Percentiles rank a stretch among this genome's conserved stretches.
Conservation (phyloP, 2,113 vertebrate species). For the Actinemys pallida region DNA sequence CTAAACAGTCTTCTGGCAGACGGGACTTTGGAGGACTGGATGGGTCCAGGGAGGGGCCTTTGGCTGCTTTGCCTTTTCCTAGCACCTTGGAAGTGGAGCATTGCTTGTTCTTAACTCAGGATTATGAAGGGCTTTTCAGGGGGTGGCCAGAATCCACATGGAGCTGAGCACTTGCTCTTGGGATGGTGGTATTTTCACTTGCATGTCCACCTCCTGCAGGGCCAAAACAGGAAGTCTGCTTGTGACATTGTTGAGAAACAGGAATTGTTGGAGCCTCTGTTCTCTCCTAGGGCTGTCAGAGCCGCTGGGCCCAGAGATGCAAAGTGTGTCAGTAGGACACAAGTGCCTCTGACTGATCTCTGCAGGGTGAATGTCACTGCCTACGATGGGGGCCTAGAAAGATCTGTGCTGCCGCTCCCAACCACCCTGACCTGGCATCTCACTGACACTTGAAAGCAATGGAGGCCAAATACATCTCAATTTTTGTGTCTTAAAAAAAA, state of each 20-base stretch:
- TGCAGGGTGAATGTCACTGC: background rate
- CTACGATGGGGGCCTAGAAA: fast-evolving
- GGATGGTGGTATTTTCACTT: background rate
- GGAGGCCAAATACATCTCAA: background rate
- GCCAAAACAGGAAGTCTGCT: background rate
- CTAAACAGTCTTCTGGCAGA: background rate
- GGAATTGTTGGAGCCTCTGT: background rate
- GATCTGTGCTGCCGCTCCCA: background rate
- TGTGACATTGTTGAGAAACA: background rate
- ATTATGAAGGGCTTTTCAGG: background rate
- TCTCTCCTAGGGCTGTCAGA: background rate
- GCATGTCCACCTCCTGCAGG: background rate
- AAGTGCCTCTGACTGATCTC: fast-evolving
- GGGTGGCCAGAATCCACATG: background rate
- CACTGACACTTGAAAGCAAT: background rate
- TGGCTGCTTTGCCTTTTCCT: background rate
- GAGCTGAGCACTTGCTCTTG: background rate
- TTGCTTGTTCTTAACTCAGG: background rate
- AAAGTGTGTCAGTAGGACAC: background rate
- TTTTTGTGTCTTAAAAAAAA: constrained; percentile 13
- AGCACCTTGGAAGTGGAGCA: background rate
- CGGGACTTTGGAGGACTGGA: background rate
- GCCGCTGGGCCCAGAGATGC: fast-evolving
- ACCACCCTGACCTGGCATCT: background rate
- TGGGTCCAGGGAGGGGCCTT: background rate